These are phyloP conservation scores for Campoletis sonorensis DNA, from an alignment of 1,140 invertebrate genomes.

Conservation along the genomic window DNA sequence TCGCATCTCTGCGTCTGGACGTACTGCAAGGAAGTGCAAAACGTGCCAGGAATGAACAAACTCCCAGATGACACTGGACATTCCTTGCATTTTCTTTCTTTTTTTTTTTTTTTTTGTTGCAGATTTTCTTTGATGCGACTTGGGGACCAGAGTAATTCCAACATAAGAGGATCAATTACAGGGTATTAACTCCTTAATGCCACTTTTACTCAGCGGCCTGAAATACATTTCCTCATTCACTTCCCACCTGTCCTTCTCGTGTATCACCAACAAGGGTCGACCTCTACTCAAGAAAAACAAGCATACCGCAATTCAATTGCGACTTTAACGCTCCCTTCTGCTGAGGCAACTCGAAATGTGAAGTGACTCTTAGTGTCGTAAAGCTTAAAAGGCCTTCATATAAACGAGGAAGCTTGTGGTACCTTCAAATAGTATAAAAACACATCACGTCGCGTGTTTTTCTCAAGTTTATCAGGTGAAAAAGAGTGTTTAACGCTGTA, in stretches of 20 bases:
- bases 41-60: background rate
- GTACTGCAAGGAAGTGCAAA: background rate
- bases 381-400: too few species aligned
- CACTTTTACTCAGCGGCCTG: background rate
- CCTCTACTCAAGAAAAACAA: background rate
- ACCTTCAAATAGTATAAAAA: too few species aligned
- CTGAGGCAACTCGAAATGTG: background rate
- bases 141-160: background rate
- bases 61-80: background rate
- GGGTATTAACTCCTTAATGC: conserved; percentile 3
- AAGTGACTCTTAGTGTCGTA: background rate
- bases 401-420: too few species aligned
- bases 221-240: background rate
- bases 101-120: background rate
- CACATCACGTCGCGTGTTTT: too few species aligned
- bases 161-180: background rate
- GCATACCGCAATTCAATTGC: conserved; percentile 3
- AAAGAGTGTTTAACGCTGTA: too few species aligned
- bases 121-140: background rate
- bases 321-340: background rate
- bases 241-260: background rate
- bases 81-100: too few species aligned
- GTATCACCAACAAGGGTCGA: background rate
- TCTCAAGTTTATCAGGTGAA: too few species aligned
- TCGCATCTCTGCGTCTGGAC: background rate